A percentile compares a stretch with the other conserved stretches of the same genome.
Evolutionary conservation across 1,140 invertebrate genomes (phyloP).

Genomic region (Drosophila cardini): DNA sequence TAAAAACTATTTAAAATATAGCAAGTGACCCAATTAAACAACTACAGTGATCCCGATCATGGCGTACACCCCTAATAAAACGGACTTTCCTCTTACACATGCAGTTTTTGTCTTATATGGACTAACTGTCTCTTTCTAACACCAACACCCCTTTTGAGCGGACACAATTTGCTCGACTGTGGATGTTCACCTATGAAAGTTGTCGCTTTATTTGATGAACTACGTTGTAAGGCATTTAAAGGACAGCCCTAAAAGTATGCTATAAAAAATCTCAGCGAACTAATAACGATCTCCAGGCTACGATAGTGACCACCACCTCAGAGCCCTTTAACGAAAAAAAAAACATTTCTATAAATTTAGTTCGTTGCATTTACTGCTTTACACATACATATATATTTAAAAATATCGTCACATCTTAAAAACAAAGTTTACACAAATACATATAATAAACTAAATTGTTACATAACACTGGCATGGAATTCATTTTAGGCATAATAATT

Average conservation of each 20-base stretch:
- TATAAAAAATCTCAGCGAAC: not conserved
- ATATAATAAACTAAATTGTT: slow-evolving; percentile 49
- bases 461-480: slow-evolving; percentile 71
- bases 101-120: too few relatives aligned
- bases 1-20: too few relatives aligned
- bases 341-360: not conserved
- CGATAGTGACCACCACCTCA: too few relatives aligned
- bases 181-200: not conserved
- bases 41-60: too few relatives aligned
- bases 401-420: slow-evolving; percentile 63
- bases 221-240: too few relatives aligned
- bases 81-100: too few relatives aligned
- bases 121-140: too few relatives aligned
- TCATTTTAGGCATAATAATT: slow-evolving; percentile 53
- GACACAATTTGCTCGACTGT: too few relatives aligned
- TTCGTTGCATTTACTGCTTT: slow-evolving; percentile 38
- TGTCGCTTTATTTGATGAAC: not conserved
- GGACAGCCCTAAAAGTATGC: not conserved
- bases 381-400: slow-evolving; percentile 22
- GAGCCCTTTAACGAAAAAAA: not conserved
- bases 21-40: not conserved
- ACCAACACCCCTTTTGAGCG: too few relatives aligned
- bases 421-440: slow-evolving; percentile 33
- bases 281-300: too few relatives aligned
- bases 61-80: too few relatives aligned